Base-by-base conservation (phyloP, 2,113 vertebrate species). In the Ammospiza caudacuta region DNA sequence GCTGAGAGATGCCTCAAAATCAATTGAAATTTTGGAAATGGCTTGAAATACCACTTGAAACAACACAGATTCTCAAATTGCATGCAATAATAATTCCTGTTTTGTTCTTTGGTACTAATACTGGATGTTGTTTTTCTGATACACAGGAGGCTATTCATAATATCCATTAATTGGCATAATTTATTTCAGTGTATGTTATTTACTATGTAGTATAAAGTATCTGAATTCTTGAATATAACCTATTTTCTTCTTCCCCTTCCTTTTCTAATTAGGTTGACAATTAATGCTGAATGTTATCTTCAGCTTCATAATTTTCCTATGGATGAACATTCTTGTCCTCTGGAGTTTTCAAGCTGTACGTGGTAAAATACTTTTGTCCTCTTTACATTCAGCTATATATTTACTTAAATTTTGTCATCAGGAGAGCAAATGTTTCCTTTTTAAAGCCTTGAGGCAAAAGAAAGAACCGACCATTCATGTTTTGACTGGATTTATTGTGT, bases 321-420 rank as follows among this genome's bases (percentile, higher is more conserved):
- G 99, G 99, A 99, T 98, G 99, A 99, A 87, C 99, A 99, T 96
- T 99, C 99, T 89, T 99, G 99, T 96, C 99, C 99, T 49, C 97
- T 99, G 98, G 99, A 99, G 97, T 99, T 99, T 98, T 99, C 99
- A 85, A 99, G 99, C 98, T 99, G 99, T 99, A 99, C 97, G 99
- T 99, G 96, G 97, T 98, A 96, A 95, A 95, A 84, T 35, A n/a
- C 4, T 15, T 89, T 67, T 70, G 35, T 77, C 4, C 24, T n/a
- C 20, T 79, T 82, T 91, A 75, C 15, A 24, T 39, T 51, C 28
- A 85, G 15, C 12, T 17, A 43, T 77, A 83, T n/a, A 58, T 93
- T 80, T 77, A 29, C 81, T 67, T 87, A 76, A 80, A 67, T 88
- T 51, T 19, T 79, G 46, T 33, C 33, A 59, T 6, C 13, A 93